Percentiles rank a stretch among this genome's conserved stretches.
Evolutionary conservation across 2,113 vertebrate species (phyloP).

Genomic region (Corydoras sp.): DNA sequence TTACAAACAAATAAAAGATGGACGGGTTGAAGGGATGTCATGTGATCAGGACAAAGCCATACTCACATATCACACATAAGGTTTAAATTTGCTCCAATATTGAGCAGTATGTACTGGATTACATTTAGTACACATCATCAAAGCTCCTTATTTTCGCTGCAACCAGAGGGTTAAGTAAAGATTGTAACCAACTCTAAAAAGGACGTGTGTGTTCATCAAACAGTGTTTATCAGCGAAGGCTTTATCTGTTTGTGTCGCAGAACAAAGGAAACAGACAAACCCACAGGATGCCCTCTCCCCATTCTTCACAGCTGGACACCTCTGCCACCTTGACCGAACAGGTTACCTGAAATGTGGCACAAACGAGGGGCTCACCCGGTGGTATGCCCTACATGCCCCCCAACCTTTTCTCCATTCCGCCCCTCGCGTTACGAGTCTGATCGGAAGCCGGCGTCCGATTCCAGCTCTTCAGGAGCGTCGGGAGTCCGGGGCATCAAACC

Average conservation of each 20-base stretch:
- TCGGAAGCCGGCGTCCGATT: conserved; percentile 28
- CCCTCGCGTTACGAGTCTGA: conserved; percentile 43
- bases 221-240: no score
- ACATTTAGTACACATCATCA: no score
- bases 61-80: no score
- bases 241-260: conserved; percentile 1
- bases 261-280: conserved; percentile 6
- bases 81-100: no score
- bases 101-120: no score
- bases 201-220: no score
- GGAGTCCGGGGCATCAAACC: conserved; percentile 50
- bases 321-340: conserved; percentile 51
- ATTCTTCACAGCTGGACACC: conserved; percentile 52
- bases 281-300: conserved; percentile 46
- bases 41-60: no score
- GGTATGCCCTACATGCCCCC: conserved; percentile 45
- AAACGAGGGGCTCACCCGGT: conserved; percentile 42
- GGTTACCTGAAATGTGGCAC: conserved; percentile 47
- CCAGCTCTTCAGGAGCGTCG: conserved; percentile 26
- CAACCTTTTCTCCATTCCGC: conserved; percentile 32
- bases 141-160: no score
- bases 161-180: no score
- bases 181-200: no score
- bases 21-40: no score
- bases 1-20: no score